These are phyloP conservation scores for Drosophila kanekoi DNA, from an alignment of 2,888 invertebrate species.

Conservation along the genomic window DNA sequence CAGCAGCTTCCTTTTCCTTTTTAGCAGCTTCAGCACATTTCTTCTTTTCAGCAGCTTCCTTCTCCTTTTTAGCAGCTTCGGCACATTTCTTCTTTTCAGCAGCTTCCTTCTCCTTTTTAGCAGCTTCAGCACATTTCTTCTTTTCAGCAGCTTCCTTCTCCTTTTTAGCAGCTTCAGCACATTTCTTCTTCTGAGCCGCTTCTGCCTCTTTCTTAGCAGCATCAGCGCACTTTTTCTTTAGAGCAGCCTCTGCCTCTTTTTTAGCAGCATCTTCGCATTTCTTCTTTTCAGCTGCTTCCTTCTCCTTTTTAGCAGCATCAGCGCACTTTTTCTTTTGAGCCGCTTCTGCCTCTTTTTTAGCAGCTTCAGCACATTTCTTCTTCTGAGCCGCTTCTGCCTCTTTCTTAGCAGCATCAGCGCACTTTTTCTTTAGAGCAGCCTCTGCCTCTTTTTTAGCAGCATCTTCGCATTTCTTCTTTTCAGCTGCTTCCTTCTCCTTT, in stretches of 20 bases:
- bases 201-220: neutral
- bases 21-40: neutral
- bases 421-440: neutral
- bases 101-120: neutral
- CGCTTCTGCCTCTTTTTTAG: neutral
- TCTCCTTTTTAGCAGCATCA: neutral
- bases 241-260: neutral
- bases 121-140: neutral
- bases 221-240: neutral
- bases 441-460: neutral
- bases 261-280: conserved; percentile 1
- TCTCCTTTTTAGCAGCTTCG: neutral
- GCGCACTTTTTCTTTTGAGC: neutral
- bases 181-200: neutral
- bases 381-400: neutral
- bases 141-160: neutral
- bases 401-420: neutral
- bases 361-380: neutral
- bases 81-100: neutral
- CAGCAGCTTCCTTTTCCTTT: neutral
- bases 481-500: neutral
- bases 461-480: neutral
- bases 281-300: neutral
- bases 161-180: neutral
- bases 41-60: neutral